Evolutionary conservation across 2,113 vertebrate species (phyloP).

Genomic region (Thunnus thynnus): DNA sequence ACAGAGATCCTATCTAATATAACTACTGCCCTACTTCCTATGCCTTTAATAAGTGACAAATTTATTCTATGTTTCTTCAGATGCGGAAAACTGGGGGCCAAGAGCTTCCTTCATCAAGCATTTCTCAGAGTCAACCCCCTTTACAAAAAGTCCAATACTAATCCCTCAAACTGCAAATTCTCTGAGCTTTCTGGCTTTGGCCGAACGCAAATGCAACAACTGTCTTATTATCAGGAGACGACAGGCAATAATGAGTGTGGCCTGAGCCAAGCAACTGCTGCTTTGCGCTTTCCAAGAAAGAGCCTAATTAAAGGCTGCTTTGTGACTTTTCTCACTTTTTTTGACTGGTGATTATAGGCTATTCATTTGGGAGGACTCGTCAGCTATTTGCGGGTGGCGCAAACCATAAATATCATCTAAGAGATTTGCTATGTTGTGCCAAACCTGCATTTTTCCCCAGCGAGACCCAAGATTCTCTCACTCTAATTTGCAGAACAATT

Average conservation of each 20-base stretch:
- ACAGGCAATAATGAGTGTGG: slow-evolving; percentile 78
- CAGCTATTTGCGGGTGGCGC: slow-evolving; percentile 73
- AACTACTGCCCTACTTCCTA: background rate
- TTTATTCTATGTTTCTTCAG: slow-evolving; percentile 24
- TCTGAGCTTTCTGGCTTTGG: slow-evolving; percentile 51
- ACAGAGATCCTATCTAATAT: background rate
- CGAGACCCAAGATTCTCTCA: slow-evolving; percentile 28
- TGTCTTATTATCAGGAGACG: slow-evolving; percentile 77
- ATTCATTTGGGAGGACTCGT: slow-evolving; percentile 71
- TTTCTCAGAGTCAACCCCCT: slow-evolving; percentile 24
- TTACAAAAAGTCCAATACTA: slow-evolving; percentile 60
- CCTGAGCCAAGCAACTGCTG: slow-evolving; percentile 65
- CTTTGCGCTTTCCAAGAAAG: slow-evolving; percentile 69
- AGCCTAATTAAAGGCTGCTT: slow-evolving; percentile 83
- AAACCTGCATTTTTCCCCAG: slow-evolving; percentile 41
- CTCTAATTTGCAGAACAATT: slow-evolving; percentile 68
- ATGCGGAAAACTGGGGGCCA: slow-evolving; percentile 35
- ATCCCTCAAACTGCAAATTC: slow-evolving; percentile 62
- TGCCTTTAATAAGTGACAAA: slow-evolving; percentile 3
- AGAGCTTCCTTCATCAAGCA: slow-evolving; percentile 42
- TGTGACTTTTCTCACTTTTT: slow-evolving; percentile 82
- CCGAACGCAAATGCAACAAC: slow-evolving; percentile 63
- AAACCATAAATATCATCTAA: slow-evolving; percentile 64
- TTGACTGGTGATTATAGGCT: slow-evolving; percentile 80
- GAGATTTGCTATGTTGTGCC: slow-evolving; percentile 47